phyloP scores from a whole-genome alignment of 2,888 invertebrate genomes.

The Diplazon laetatorius region DNA sequence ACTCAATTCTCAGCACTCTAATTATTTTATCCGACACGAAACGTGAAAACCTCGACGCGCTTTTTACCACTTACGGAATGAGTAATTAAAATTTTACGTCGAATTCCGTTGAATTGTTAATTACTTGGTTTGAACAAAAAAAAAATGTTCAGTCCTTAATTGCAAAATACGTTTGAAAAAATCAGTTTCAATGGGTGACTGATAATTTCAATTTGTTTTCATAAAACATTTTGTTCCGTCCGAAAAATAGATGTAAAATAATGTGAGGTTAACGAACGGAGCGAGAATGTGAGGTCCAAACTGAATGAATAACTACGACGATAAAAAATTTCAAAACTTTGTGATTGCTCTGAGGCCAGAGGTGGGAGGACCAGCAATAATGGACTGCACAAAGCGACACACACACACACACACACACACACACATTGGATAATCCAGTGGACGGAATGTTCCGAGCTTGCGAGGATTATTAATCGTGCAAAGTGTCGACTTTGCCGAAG shows the following conservation, averaged over 20 bases:
- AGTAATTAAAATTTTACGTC: constrained; percentile 31
- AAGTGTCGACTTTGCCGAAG: constrained; percentile 64
- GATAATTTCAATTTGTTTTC: too few relatives aligned
- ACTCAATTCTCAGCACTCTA: background rate
- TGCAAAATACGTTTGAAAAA: too few relatives aligned
- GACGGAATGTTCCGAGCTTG: constrained; percentile 3
- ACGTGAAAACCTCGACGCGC: background rate
- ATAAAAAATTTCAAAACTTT: constrained; percentile 30
- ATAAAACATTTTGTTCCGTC: too few relatives aligned
- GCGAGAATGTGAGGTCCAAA: too few relatives aligned
- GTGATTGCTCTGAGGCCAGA: background rate
- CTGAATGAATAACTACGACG: background rate
- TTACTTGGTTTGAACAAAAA: background rate
- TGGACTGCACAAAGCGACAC: background rate
- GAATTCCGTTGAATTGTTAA: background rate
- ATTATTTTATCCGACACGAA: constrained; percentile 3
- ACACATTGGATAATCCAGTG: constrained; percentile 8
- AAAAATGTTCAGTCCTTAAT: too few relatives aligned
- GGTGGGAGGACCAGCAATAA: background rate
- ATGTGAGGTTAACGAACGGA: too few relatives aligned
- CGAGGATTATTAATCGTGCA: constrained; percentile 70
- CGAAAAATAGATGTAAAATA: too few relatives aligned
- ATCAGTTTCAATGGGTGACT: too few relatives aligned
- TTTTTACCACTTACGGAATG: constrained; percentile 28
- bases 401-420: too few relatives aligned